Evolutionary conservation across 1,140 invertebrate genomes (phyloP), one percentile per base, ranked within the genome.

Genomic region (Melitaea cinxia): DNA sequence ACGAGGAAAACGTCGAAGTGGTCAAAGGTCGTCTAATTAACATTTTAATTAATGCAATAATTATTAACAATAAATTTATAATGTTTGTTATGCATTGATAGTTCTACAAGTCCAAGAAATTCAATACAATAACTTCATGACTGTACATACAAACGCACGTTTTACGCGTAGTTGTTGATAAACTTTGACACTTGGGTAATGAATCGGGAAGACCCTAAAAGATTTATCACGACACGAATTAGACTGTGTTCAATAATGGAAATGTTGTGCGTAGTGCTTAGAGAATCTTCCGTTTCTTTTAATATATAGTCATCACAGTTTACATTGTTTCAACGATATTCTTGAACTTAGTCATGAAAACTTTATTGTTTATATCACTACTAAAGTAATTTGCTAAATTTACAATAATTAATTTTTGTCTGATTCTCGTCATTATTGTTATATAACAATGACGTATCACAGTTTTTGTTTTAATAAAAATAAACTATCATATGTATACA

Each of bases 191-290:
- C 24, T 10, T 39, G 15, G 57, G 39, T 52, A 64, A 65, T 73
- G 70, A 75, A 75, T 79, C 75, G 71, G 70, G 72, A 78, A 65
- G 70, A 60, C 67, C 47, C 71, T 42, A 53, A 62, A 66, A 78
- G 77, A 84, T 86, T 80, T 83, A 81, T 81, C 45, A 73, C 54
- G 50, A 75, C 70, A 80, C n/a, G n/a, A n/a, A 85, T 83, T 78
- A 83, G 72, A 70, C 15, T 37, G 23, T 17, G 45, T 50, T 64
- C 15, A 57, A 52, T 52, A 52, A 56, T 64, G 24, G 9, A 9
- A 35, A 49, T n/a, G 68, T 56, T 62, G 67, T 63, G 52, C 23
- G 30, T n/a, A n/a, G n/a, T n/a, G n/a, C n/a, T n/a, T n/a, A n/a
- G 42, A 24, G 17, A 45, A 4, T 2, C 7, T 24, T 58, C 17